phyloP scores from a whole-genome alignment of 2,888 invertebrate genomes.

The Bombylius discolor region DNA sequence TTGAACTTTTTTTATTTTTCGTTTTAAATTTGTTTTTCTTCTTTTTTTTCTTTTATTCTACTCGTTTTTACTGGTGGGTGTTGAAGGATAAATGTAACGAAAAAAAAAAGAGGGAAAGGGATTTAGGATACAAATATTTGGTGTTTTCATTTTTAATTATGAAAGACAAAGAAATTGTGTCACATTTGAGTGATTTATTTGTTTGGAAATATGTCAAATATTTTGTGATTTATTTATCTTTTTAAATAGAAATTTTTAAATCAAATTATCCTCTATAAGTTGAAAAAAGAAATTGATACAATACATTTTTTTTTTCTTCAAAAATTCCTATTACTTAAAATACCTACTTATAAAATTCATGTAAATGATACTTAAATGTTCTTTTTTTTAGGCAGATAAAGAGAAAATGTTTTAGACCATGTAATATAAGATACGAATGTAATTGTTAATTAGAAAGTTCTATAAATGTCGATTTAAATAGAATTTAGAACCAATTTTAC shows the following conservation, averaged over 20 bases:
- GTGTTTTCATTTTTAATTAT: slow-evolving; percentile 29
- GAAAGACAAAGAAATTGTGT: slow-evolving; percentile 33
- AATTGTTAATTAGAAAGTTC: too few relatives aligned
- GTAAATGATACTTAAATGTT: too few relatives aligned
- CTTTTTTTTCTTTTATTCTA: neutral
- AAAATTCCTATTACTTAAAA: too few relatives aligned
- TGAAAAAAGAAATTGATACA: slow-evolving; percentile 4
- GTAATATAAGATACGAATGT: too few relatives aligned
- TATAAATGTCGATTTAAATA: too few relatives aligned
- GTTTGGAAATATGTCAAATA: slow-evolving; percentile 36
- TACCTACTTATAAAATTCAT: too few relatives aligned
- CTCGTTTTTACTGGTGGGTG: neutral
- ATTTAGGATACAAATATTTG: neutral
- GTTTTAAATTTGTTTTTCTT: neutral
- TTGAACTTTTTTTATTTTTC: neutral
- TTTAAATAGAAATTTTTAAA: neutral
- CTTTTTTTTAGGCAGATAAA: slow-evolving; percentile 7
- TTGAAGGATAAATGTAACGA: neutral
- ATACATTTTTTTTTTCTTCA: too few relatives aligned
- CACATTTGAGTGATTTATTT: slow-evolving; percentile 36
- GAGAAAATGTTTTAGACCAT: too few relatives aligned
- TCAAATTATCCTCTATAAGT: too few relatives aligned
- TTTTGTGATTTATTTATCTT: slow-evolving; percentile 19
- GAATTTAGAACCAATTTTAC: too few relatives aligned
- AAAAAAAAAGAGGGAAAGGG: neutral